These are phyloP conservation scores for Adelphocoris suturalis DNA, from an alignment of 2,888 invertebrate genomes.

Conservation along the genomic window DNA sequence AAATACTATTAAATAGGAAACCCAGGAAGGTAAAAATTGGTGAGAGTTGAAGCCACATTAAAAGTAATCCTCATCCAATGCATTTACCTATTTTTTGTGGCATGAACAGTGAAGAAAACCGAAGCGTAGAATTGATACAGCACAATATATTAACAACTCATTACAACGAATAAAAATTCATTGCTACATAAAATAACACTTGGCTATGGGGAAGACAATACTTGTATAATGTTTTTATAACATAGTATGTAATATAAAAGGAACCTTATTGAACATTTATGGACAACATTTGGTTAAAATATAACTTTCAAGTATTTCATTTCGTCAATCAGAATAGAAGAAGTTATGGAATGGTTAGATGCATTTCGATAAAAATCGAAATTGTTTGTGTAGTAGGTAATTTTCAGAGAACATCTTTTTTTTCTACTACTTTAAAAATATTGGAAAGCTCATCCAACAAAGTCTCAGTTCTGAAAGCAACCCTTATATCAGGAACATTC, in stretches of 20 bases:
- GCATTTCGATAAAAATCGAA: background rate
- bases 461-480: conserved; percentile 96
- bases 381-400: background rate
- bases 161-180: background rate
- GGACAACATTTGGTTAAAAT: background rate
- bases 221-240: background rate
- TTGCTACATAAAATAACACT: background rate
- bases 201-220: conserved; percentile 10
- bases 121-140: background rate
- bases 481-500: conserved; percentile 98
- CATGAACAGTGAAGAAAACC: no score
- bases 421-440: conserved; percentile 85
- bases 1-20: no score
- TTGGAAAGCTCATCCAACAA: conserved; percentile 95
- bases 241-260: background rate
- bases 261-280: background rate
- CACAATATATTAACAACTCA: conserved; percentile 2
- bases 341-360: background rate
- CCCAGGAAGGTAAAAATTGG: no score
- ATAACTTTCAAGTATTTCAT: background rate
- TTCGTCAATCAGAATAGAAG: background rate
- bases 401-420: conserved; percentile 29
- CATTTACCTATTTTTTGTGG: no score
- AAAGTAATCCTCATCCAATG: no score
- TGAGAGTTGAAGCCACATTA: no score